Conservation (phyloP, 2,888 invertebrate species). For the Apodemia mormo region DNA sequence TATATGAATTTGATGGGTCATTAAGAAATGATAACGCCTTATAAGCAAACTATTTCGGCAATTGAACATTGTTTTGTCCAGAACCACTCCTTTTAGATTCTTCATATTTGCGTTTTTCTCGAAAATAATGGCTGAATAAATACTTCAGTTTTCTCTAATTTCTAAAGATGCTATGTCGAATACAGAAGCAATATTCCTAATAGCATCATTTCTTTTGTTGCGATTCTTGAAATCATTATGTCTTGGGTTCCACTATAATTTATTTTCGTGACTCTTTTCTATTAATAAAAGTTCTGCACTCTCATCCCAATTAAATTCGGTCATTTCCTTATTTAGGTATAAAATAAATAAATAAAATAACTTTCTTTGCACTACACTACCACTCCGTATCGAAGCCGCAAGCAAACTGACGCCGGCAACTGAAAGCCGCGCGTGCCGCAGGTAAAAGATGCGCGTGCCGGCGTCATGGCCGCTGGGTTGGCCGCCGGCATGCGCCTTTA, state of each 20-base stretch:
- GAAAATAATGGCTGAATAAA: no score
- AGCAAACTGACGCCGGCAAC: conserved; percentile 37
- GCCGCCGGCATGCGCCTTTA: no score
- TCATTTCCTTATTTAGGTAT: conserved; percentile 25
- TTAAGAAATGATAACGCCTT: conserved; percentile 33
- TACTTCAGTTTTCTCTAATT: conserved; percentile 19
- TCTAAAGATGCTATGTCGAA: conserved; percentile 40
- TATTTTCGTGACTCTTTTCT: conserved; percentile 41
- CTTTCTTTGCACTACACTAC: conserved; percentile 34
- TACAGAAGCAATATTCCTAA: conserved; percentile 39
- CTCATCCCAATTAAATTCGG: conserved; percentile 39
- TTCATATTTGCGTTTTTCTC: conserved; percentile 36
- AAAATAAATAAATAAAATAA: conserved; percentile 34
- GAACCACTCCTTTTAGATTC: conserved; percentile 30
- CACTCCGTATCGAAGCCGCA: conserved; percentile 37
- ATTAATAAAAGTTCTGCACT: conserved; percentile 41
- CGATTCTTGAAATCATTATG: conserved; percentile 39
- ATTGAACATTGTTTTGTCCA: conserved; percentile 26
- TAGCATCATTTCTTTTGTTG: conserved; percentile 40
- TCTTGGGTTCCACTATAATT: conserved; percentile 36
- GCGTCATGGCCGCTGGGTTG: no score
- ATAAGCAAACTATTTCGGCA: conserved; percentile 12
- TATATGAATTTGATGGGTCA: not conserved
- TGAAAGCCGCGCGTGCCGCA: conserved; percentile 35
- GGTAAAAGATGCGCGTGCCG: conserved; percentile 22